Evolutionary conservation across 2,113 vertebrate genomes (phyloP), one percentile per base, ranked within the genome.

Genomic region (Lota lota): DNA sequence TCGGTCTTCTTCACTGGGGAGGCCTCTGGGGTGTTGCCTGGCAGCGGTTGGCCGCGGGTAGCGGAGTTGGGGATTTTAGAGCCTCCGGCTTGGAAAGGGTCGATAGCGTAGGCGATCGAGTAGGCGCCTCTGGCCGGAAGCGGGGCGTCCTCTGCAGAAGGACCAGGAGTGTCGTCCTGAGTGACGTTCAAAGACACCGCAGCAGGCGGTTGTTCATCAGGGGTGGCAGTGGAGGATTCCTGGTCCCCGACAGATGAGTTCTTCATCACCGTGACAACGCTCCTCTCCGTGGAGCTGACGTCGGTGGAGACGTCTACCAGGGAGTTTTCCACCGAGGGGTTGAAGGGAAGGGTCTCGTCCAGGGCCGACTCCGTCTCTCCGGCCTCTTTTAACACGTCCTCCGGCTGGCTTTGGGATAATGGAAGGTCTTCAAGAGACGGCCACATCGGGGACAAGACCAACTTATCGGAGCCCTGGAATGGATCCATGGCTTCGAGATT

Each of bases 321-420:
- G 0, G 91, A 91, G 82, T 87, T 89, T 17, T 92, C 90, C 15
- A 87, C 72, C 16, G 90, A 90, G 0, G 24, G 63, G 1, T 19
- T 73, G 65, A 90, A 86, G 0, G 90, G 90, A 61, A 93, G 88
- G 0, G 92, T 93, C 54, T 93, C 90, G 15, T 93, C 91, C 7
- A 91, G 73, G 51, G 66, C 63, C 0, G 67, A n/a, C 18, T 87
- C 79, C 0, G 18, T 53, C 63, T 82, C 72, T 59, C 22, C n/a
- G 0, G 15, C 21, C 8, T 83, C 72, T 8, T 78, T 73, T 0
- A 0, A 14, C 14, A 72, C 54, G 1, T 53, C 69, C 54, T 75
- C 75, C 33, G 65, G n/a, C 21, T 71, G 61, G 3, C 17, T 33
- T 33, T 70, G 61, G 18, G 33, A 63, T 50, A 51, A 0, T 0